Base-by-base conservation (phyloP, 2,888 invertebrate genomes). In the Hirtodrosophila confusa region DNA sequence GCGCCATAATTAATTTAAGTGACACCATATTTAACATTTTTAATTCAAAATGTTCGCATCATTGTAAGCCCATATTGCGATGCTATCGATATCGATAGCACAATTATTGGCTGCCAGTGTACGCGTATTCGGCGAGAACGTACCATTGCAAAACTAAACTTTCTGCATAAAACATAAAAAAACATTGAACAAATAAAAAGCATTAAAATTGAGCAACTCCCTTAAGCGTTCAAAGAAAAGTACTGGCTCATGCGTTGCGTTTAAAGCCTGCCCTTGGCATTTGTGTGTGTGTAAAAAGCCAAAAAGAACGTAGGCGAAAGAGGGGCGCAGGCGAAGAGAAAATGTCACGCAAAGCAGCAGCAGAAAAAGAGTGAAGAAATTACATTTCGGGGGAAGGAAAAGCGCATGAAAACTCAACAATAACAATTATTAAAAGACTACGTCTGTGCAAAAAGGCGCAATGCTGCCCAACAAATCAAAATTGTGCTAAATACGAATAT, bases 281-380 rank as follows among this genome's bases (percentile, higher is more conserved):
- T 75, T 68, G 68, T 78, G 74, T 66, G 71, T 68, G 67, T 77
- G 73, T 63, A 60, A 72, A 62, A 74, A 63, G 58, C 48, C 57
- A 70, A 63, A 75, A 79, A 76, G 66, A 58, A 63, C 61, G 39
- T 60, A 55, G 49, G 43, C 57, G 43, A 62, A 83, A 65, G 76
- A 83, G 83, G 70, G 88, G 72, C 78, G 82, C 72, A 86, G 86
- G 61, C 69, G 66, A 75, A 80, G 80, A 88, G 86, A 85, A 86
- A 88, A 88, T 86, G 88, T 86, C 86, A 86, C 86, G 86, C 88
- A 86, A 77, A 87, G 88, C 71, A 85, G 86, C 78, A 86, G 77
- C 75, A 82, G 63, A 82, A 87, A 86, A 80, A 84, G 74, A 88
- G 86, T 88, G 82, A 88, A 86, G 86, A 86, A 78, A 76, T 86